Evolutionary conservation across 2,113 vertebrate species (phyloP).

Genomic region (Nesoenas mayeri): DNA sequence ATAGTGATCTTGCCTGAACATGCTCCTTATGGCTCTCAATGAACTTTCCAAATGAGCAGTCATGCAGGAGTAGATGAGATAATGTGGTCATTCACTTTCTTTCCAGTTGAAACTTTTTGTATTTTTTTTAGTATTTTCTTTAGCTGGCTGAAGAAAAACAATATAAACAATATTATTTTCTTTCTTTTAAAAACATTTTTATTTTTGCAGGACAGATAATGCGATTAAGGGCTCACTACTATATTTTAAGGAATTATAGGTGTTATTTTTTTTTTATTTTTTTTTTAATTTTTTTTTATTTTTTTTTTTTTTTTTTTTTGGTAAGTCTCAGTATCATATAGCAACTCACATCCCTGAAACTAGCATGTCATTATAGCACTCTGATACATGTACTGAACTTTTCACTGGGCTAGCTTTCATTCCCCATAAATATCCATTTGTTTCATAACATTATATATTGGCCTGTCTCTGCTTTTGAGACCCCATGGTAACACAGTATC

Average conservation of each 20-base stretch:
- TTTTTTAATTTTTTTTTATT: background rate
- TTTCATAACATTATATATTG: background rate
- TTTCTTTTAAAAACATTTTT: background rate
- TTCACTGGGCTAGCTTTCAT: background rate
- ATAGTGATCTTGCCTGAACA: background rate
- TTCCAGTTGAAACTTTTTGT: background rate
- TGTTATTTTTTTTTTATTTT: background rate
- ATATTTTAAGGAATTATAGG: background rate
- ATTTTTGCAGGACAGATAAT: background rate
- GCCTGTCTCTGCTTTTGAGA: background rate
- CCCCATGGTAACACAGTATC: accelerated
- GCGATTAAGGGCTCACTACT: background rate
- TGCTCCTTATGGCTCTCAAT: background rate
- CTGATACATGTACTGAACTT: background rate
- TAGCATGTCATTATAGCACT: background rate
- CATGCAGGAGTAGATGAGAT: background rate
- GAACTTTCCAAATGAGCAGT: background rate
- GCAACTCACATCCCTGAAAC: background rate
- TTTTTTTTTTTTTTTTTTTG: background rate
- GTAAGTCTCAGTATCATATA: background rate
- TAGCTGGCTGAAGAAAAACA: accelerated
- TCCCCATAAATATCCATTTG: background rate
- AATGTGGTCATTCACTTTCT: background rate
- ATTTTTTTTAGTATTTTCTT: background rate
- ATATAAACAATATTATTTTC: background rate